These are phyloP conservation scores for Lithodes maja DNA, from an alignment of 2,888 invertebrate species.

Conservation along the genomic window DNA sequence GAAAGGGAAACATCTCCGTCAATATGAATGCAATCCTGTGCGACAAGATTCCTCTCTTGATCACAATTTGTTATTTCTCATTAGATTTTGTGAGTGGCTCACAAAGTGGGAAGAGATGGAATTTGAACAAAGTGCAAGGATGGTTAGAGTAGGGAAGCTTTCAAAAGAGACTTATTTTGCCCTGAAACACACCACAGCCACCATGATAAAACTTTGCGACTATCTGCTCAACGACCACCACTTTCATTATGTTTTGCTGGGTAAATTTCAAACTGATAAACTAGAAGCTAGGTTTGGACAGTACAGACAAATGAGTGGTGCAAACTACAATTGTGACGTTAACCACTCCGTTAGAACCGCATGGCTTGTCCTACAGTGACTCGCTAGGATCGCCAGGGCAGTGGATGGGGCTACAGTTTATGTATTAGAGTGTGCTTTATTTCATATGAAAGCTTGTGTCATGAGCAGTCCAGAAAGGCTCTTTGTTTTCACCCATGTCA, in stretches of 20 bases:
- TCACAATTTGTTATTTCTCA: neutral
- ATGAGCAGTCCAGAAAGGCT: too few relatives aligned
- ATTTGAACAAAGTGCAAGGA: neutral
- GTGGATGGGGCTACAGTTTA: too few relatives aligned
- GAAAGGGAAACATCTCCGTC: too few relatives aligned
- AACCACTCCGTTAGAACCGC: too few relatives aligned
- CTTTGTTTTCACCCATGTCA: too few relatives aligned
- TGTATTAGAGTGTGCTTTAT: too few relatives aligned
- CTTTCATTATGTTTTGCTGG: neutral
- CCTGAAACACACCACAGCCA: neutral
- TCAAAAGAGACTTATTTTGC: constrained; percentile 16
- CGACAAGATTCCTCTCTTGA: too few relatives aligned
- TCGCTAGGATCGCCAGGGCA: too few relatives aligned
- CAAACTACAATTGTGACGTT: constrained; percentile 20
- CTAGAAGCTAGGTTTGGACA: constrained; percentile 11
- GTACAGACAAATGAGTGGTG: constrained; percentile 21
- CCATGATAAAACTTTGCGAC: constrained; percentile 1
- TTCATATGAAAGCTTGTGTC: too few relatives aligned
- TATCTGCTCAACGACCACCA: neutral
- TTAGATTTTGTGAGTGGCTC: constrained; percentile 9
- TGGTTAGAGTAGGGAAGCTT: constrained; percentile 6
- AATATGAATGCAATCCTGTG: too few relatives aligned
- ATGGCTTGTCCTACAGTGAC: too few relatives aligned
- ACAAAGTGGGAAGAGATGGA: neutral
- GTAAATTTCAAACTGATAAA: constrained; percentile 12